Base-by-base conservation (phyloP, 2,888 invertebrate genomes). In the Cordylochernes scorpioides region DNA sequence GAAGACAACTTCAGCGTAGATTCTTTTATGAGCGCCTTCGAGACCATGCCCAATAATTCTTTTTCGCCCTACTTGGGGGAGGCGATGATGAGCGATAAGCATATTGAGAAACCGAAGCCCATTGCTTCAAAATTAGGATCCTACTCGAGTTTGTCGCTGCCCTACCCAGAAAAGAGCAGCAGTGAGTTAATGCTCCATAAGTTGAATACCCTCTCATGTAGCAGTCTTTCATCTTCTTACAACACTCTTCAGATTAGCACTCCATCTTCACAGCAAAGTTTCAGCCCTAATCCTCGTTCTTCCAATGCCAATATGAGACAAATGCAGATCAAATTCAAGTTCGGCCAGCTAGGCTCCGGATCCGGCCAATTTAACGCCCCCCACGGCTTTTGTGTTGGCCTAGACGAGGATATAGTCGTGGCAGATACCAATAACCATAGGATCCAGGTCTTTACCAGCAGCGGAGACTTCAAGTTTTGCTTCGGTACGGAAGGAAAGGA, bases 351-450 rank as follows among this genome's bases (percentile, higher is more conserved):
- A 40, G 88, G 88, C 16, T 73, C 80, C 16, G 72, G 72, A 37
- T 80, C 80, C 51, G 75, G 78, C 13, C 86, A 88, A 55, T 88
- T 91, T 48, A 86, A 84, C 57, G 86, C 88, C 1, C 88, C 88
- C 1, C 88, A 91, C 54, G 88, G 88, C 25, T 91, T 91, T 55
- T 91, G 88, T 49, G 63, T 91, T 39, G 86, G 88, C 18, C 64
- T 71, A 29, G 84, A 86, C 47, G 86, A 88, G 52, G 86, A 88
- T 49, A 86, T 91, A 42, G 75, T 88, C 45, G 86, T 88, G 14
- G 88, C 86, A 24, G 80, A 88, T 51, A 88, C 88, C 4, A 84
- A 88, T 52, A 88, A 88, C 53, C 88, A 91, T 59, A 71, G 88
- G 39, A 78, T 91, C 48, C 42, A 43, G 70, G 70, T 88, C 38